phyloP scores from a whole-genome alignment of 2,797 vertebrate genomes.

The Cuculus canorus region DNA sequence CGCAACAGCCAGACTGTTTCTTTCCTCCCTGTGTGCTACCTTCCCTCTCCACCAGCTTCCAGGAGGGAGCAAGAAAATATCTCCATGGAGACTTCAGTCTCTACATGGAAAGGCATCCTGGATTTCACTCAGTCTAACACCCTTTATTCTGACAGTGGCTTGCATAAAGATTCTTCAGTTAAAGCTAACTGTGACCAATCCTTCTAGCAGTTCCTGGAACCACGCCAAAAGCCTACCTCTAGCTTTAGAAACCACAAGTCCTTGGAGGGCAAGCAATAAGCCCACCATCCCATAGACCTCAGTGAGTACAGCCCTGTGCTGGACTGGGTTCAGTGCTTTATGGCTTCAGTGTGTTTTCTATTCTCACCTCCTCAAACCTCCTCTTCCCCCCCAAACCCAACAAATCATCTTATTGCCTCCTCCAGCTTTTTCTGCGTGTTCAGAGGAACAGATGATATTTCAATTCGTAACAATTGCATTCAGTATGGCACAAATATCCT shows the following conservation, averaged over 20 bases:
- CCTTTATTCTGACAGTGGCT: background rate
- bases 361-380: background rate
- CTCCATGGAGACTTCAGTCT: background rate
- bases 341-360: background rate
- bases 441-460: background rate
- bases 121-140: background rate
- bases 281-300: accelerated
- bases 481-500: background rate
- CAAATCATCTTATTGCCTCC: background rate
- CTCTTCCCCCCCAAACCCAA: background rate
- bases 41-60: background rate
- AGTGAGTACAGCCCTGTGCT: background rate
- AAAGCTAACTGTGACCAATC: background rate
- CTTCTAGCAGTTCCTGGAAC: background rate
- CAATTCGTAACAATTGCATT: background rate
- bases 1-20: background rate
- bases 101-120: background rate
- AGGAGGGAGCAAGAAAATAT: background rate
- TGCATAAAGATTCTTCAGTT: background rate
- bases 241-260: background rate
- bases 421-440: background rate
- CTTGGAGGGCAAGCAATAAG: background rate
- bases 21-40: background rate
- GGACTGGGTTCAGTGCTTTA: background rate
- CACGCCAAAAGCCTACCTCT: background rate